Evolutionary conservation across 1,140 invertebrate genomes (phyloP).

Genomic region (Triops cancriformis): DNA sequence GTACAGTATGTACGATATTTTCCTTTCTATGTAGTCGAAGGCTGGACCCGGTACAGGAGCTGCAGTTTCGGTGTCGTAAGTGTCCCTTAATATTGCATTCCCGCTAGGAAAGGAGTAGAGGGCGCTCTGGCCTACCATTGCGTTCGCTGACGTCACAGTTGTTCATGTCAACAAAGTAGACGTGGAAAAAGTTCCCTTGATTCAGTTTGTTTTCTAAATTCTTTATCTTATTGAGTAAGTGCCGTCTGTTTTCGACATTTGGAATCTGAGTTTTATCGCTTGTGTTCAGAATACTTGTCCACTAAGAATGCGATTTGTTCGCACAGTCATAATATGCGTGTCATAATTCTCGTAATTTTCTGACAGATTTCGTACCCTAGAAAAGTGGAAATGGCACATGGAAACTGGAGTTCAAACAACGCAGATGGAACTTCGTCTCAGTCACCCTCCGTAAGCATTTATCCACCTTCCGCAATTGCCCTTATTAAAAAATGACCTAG

Average conservation of each 20-base stretch:
- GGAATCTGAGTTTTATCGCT: too few species aligned
- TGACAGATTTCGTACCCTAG: background rate
- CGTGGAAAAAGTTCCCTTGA: background rate
- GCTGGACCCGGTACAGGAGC: too few species aligned
- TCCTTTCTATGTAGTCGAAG: too few species aligned
- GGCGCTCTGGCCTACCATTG: background rate
- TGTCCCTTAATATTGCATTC: too few species aligned
- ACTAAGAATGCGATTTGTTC: too few species aligned
- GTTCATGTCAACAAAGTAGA: slow-evolving; percentile 2
- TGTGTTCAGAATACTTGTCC: too few species aligned
- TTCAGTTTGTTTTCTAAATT: background rate
- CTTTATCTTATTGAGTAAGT: background rate
- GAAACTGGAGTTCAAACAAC: background rate
- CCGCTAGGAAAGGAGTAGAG: background rate
- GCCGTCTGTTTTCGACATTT: background rate
- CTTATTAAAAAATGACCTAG: too few species aligned
- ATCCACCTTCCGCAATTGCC: background rate
- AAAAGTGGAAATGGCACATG: background rate
- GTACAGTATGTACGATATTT: too few species aligned
- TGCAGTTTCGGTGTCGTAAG: too few species aligned
- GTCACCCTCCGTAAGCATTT: background rate
- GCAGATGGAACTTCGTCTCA: background rate
- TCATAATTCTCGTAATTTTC: background rate
- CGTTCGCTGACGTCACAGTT: background rate
- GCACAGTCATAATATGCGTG: too few species aligned